A percentile compares a stretch with the other conserved stretches of the same genome.
These are phyloP conservation scores for Erpobdella octoculata DNA, from an alignment of 2,888 invertebrate species.

Conservation along the genomic window DNA sequence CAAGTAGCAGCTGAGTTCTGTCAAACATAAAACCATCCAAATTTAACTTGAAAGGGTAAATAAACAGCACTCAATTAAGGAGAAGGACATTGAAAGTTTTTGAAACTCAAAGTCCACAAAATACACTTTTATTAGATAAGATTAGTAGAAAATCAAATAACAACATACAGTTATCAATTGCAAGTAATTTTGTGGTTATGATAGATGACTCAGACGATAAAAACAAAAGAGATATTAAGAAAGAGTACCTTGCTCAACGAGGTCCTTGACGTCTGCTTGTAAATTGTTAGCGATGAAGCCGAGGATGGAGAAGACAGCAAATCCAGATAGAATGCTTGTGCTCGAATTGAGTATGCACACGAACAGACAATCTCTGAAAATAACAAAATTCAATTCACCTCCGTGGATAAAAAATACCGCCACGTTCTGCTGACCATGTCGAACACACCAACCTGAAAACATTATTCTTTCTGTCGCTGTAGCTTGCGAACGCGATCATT, in stretches of 20 bases:
- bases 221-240: neutral
- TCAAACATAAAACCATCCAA: too few species aligned
- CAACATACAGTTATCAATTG: too few species aligned
- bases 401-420: neutral
- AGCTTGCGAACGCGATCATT: conserved; percentile 77
- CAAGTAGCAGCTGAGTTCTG: too few species aligned
- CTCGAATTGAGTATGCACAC: conserved; percentile 39
- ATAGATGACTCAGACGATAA: too few species aligned
- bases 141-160: too few species aligned
- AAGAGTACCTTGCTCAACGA: conserved; percentile 44
- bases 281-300: conserved; percentile 50
- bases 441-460: conserved; percentile 55
- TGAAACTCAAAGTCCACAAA: too few species aligned
- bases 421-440: too few species aligned
- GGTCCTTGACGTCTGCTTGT: conserved; percentile 45
- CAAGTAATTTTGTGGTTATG: too few species aligned
- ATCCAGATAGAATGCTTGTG: conserved; percentile 47
- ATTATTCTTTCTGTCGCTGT: conserved; percentile 88
- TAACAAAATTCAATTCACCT: neutral
- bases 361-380: conserved; percentile 46
- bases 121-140: too few species aligned
- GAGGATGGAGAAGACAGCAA: conserved; percentile 50
- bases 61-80: too few species aligned
- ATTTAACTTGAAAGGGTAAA: too few species aligned
- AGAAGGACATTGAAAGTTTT: too few species aligned